These are phyloP conservation scores for Bradynema listronoti DNA, from an alignment of 1,140 invertebrate genomes.

Conservation along the genomic window DNA sequence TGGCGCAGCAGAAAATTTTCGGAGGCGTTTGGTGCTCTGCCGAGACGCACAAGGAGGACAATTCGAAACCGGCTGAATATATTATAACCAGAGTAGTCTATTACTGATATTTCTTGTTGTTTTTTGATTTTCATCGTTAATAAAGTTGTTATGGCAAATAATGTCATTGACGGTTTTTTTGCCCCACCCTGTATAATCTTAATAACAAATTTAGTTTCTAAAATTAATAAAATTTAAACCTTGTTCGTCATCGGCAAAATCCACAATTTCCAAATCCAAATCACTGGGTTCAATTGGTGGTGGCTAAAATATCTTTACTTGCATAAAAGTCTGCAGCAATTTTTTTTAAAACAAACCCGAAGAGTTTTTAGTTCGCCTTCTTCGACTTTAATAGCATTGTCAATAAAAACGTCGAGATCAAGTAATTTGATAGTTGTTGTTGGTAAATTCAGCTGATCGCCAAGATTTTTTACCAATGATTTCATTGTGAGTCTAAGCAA, in stretches of 20 bases:
- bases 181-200: constrained; percentile 6
- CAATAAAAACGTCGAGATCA: constrained; percentile 52
- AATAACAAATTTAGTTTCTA: neutral
- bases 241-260: constrained; percentile 49
- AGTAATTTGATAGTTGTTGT: constrained; percentile 37
- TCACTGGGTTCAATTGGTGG: constrained; percentile 53
- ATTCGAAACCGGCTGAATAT: no score
- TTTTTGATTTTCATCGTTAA: no score
- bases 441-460: constrained; percentile 55
- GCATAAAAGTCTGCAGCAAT: no score
- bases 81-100: no score
- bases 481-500: constrained; percentile 56
- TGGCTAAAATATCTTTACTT: constrained; percentile 49
- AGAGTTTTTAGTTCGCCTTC: constrained; percentile 49
- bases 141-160: no score
- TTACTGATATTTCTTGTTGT: no score
- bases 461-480: constrained; percentile 54
- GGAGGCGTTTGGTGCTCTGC: no score
- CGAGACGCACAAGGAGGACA: no score
- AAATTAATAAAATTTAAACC: constrained; percentile 12
- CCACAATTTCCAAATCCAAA: constrained; percentile 36
- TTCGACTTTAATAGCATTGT: constrained; percentile 55
- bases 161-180: constrained; percentile 30
- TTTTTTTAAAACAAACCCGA: constrained; percentile 23
- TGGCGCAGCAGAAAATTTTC: no score